Evolutionary conservation across 2,888 invertebrate genomes (phyloP), one percentile per base, ranked within the genome.

Genomic region (Chalcis sispes): DNA sequence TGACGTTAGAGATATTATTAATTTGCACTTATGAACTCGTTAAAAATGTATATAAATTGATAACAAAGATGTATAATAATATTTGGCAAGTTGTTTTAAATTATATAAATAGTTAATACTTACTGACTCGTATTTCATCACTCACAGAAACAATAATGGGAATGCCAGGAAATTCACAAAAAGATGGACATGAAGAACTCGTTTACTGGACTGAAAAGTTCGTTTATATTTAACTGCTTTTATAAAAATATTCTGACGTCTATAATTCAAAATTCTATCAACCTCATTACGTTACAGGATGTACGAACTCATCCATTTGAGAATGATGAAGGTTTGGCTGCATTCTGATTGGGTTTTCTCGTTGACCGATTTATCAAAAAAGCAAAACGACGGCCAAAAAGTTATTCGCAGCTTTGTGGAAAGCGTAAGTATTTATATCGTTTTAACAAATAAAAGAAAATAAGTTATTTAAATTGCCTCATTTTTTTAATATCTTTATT

Each of bases 261-360:
- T 36, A 36, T 7, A 36, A 42, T 42, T 13, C 42, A 8, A 42
- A 42, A 42, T 13, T 42, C 15, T 42, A 13, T n/a, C n/a, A 42
- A 42, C 13, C 10, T 15, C 15, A 42, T 42, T 62, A 36, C 18
- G 5, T 46, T 69, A 2, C 18, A 83, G 83, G 23, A 78, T 82
- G 48, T 82, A 82, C 75, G 77, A 80, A 54, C 48, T 82, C 27
- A 27, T 81, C 27, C 79, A 82, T 40, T 10, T 72, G 23, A 75
- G 83, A 78, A 81, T 82, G 79, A 75, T 80, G 67, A 82, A 82
- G 59, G 69, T 80, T 0, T 83, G 83, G 83, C 76, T 83, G n/a
- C 79, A 82, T 50, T 75, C 77, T 7, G 79, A 82, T 13, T 79
- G 77, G 76, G 25, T 82, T 13, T 83, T 79, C 50, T 72, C 52